These are phyloP conservation scores for Pterocles burchelli DNA, from an alignment of 2,113 vertebrate species.

Conservation along the genomic window DNA sequence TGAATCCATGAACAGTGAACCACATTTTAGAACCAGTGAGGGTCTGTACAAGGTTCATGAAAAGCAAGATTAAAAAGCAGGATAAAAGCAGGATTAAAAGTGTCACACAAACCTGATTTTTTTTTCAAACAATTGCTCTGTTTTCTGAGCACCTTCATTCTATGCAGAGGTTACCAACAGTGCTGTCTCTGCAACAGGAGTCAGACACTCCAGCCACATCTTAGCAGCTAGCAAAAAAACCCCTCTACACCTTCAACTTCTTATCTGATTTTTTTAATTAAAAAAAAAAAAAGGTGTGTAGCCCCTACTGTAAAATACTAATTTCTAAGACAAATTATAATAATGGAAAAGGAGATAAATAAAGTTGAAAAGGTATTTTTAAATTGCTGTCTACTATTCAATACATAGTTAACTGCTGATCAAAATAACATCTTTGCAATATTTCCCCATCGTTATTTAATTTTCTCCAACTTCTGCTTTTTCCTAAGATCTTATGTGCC, in stretches of 20 bases:
- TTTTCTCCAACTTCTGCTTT: background rate
- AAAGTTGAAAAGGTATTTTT: background rate
- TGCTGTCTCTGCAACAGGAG: background rate
- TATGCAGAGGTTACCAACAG: background rate
- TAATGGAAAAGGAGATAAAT: background rate
- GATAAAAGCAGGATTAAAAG: background rate
- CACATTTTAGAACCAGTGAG: background rate
- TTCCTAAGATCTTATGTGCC: background rate
- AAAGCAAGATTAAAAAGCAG: background rate
- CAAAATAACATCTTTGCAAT: background rate
- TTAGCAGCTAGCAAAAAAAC: background rate
- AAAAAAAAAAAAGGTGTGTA: background rate
- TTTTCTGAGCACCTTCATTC: background rate
- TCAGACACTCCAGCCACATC: background rate
- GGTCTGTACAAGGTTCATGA: background rate
- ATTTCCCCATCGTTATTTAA: background rate
- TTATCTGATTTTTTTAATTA: background rate
- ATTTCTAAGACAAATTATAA: background rate
- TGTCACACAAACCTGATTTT: background rate
- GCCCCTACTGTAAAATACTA: background rate
- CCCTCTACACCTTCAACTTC: background rate
- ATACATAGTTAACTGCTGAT: background rate
- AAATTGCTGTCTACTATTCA: background rate
- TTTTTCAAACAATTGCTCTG: background rate
- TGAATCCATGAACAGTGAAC: background rate